These are phyloP conservation scores for Chironomus striatipennis DNA, from an alignment of 1,140 invertebrate genomes.

Conservation along the genomic window DNA sequence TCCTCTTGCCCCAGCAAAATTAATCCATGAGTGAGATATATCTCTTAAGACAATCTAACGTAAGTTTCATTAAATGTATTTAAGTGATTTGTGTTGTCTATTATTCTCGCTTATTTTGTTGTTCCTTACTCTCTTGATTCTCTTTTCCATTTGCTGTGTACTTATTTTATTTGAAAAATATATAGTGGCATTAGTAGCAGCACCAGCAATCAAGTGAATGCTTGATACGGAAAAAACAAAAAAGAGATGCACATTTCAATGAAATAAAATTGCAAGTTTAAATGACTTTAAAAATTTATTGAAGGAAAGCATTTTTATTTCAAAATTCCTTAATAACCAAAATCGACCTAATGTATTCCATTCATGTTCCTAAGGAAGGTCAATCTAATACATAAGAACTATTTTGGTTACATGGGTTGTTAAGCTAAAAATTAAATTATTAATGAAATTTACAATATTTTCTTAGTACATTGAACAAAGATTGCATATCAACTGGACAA, in stretches of 20 bases:
- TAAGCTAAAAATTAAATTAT: too few species aligned
- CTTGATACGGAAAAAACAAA: neutral
- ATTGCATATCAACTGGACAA: too few species aligned
- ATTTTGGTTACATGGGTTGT: too few species aligned
- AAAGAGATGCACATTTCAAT: neutral
- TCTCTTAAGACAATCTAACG: constrained; percentile 8
- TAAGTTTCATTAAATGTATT: constrained; percentile 9
- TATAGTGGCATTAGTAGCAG: neutral
- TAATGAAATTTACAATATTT: too few species aligned
- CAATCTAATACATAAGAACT: too few species aligned
- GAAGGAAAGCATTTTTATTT: too few species aligned
- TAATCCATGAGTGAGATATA: neutral
- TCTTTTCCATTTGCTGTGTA: neutral
- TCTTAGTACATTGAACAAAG: too few species aligned
- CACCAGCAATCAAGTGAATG: neutral
- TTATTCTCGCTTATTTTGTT: neutral
- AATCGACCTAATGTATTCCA: too few species aligned
- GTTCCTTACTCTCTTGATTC: neutral
- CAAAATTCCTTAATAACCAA: too few species aligned
- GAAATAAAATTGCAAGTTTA: neutral
- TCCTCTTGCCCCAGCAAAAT: neutral
- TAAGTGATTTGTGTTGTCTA: constrained; percentile 3
- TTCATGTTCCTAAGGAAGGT: too few species aligned
- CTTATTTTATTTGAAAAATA: neutral
- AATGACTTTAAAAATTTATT: too few species aligned